A percentile compares a stretch with the other conserved stretches of the same genome.
phyloP scores from a whole-genome alignment of 2,113 vertebrate species.

The Heterotis niloticus region DNA sequence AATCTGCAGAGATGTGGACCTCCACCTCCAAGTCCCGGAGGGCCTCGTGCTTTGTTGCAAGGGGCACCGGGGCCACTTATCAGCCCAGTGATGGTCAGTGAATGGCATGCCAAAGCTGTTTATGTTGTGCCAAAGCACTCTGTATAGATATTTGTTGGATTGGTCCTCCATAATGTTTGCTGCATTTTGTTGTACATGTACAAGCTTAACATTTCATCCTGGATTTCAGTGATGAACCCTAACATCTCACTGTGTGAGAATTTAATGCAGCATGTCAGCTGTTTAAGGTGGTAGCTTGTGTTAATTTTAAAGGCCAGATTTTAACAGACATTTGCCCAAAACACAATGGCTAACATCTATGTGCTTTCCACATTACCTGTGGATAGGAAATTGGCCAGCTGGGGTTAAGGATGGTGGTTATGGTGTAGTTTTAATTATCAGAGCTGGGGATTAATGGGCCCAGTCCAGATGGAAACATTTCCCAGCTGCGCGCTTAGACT shows the following conservation, averaged over 20 bases:
- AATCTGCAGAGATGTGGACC: not conserved
- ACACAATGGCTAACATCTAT: slow-evolving; percentile 1
- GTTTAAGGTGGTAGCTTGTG: not conserved
- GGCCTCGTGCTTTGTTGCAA: not conserved
- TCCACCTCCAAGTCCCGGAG: not conserved
- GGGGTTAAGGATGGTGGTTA: not conserved
- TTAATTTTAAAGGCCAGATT: not conserved
- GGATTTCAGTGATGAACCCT: not conserved
- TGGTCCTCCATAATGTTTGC: too few species aligned
- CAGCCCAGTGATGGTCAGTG: not conserved
- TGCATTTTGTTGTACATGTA: too few species aligned
- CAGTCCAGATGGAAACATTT: too few species aligned
- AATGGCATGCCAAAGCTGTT: not conserved
- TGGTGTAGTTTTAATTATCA: not conserved
- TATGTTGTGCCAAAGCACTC: too few species aligned
- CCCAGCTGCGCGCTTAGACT: not conserved
- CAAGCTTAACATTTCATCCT: not conserved
- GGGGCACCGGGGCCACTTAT: not conserved
- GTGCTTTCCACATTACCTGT: not conserved
- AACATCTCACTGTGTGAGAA: not conserved
- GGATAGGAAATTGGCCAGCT: not conserved
- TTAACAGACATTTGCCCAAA: not conserved
- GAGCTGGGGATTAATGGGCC: not conserved
- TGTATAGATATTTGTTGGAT: too few species aligned
- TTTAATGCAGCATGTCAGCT: not conserved